Evolutionary conservation across 1,140 invertebrate genomes (phyloP), one percentile per base, ranked within the genome.

Genomic region (Saccostrea glomerata): DNA sequence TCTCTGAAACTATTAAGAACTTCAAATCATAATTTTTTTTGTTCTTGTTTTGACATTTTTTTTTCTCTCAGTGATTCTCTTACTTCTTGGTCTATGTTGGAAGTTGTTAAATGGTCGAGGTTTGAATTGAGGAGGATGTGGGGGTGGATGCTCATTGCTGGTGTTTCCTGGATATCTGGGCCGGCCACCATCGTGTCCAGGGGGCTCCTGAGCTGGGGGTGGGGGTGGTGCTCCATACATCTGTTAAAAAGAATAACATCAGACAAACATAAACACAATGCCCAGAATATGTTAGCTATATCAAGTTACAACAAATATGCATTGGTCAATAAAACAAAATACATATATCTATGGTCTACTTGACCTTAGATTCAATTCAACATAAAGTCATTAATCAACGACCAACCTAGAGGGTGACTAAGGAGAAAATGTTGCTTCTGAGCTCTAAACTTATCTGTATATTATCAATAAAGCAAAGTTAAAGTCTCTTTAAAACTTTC

Each of bases 81-180:
- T 88, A 90, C 86, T 77, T 82, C 86, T 90, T 86, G 86, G 87
- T 86, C 87, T 89, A 82, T 88, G 89, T 60, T 88, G 87, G 40
- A 87, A 88, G 11, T 56, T 84, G 40, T n/a, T 7, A 5, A 54
- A 55, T 73, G 86, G 85, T 20, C 77, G 55, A 12, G 58, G 88
- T 63, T 60, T 63, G 1, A 40, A 36, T 86, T 63, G 63, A 20
- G 84, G 84, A 30, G 23, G 84, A 12, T 66, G 66, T 20, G 85
- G 47, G 11, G 63, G 63, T 6, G 40, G 63, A 55, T 70, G 15
- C 2, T 86, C 17, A 47, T 47, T 47, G 2, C 40, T 6, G 11
- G 36, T 47, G 17, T 13, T 86, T 40, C 40, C 40, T 5, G 17
- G 36, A 54, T 20, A 54, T n/a, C 40, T 54, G 2, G 82, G 54